Percentiles rank a stretch among this genome's conserved stretches.
These are phyloP conservation scores for Aphodius sticticus DNA, from an alignment of 2,888 invertebrate species.

Conservation along the genomic window DNA sequence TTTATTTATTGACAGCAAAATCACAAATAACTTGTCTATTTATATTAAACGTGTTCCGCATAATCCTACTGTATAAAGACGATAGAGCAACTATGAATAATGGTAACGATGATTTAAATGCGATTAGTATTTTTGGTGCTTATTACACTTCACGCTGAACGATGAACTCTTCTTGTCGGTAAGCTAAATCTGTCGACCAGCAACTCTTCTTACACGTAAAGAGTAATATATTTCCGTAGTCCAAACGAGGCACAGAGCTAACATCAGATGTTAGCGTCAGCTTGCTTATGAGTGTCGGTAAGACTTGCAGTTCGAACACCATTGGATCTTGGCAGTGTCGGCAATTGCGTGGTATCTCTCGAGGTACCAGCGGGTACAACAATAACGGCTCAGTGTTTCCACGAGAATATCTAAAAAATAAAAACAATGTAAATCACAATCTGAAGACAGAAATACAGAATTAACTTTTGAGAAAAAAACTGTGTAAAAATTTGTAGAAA, in stretches of 20 bases:
- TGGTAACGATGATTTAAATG: not conserved
- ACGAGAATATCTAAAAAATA: slow-evolving; percentile 74
- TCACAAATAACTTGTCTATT: not conserved
- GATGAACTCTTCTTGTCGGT: slow-evolving; percentile 75
- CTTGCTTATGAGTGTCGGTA: slow-evolving; percentile 81
- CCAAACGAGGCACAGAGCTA: slow-evolving; percentile 65
- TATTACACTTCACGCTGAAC: slow-evolving; percentile 74
- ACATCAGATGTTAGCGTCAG: slow-evolving; percentile 63
- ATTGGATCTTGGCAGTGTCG: slow-evolving; percentile 75
- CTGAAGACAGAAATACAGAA: slow-evolving; percentile 27
- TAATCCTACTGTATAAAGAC: not conserved
- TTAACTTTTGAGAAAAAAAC: not conserved
- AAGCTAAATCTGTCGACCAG: slow-evolving; percentile 74
- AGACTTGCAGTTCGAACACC: slow-evolving; percentile 83
- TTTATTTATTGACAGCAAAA: not conserved
- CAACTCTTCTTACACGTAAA: slow-evolving; percentile 87
- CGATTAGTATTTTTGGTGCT: not conserved
- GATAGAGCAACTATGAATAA: not conserved
- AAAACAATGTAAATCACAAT: slow-evolving; percentile 23
- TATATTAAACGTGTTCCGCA: not conserved
- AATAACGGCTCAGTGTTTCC: slow-evolving; percentile 72
- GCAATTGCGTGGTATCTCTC: slow-evolving; percentile 66
- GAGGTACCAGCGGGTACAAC: slow-evolving; percentile 67
- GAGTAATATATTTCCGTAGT: slow-evolving; percentile 87
- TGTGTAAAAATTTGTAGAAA: too few species aligned